Base-by-base conservation (phyloP, 2,888 invertebrate species). In the Thalpophila matura region DNA sequence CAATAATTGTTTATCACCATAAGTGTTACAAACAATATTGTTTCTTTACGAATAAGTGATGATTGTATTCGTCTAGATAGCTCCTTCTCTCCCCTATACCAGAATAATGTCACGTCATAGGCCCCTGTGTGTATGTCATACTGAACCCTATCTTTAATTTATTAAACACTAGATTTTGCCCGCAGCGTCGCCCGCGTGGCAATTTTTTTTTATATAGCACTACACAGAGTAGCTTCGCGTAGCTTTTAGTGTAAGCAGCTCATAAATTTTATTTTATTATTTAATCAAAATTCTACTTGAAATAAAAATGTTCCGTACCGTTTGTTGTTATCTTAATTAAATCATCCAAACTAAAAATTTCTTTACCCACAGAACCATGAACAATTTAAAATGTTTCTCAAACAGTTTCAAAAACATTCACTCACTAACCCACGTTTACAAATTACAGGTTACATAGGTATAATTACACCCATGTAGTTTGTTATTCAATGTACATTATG, bases 401-500 rank as follows among this genome's bases (percentile, higher is more conserved):
- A 65, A 51, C 18, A 29, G 7, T 29, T 18, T 53, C 24, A 53
- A 6, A 66, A 20, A 57, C 37, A 62, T 51, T 62, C 51, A 18
- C 60, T 63, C 3, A 6, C 26, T 49, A 12, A 12, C 38, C 57
- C 57, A 46, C 59, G 50, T 78, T 63, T 59, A 60, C 47, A 35
- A 74, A 78, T 63, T 51, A 78, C 47, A 14, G 18, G 27, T 71
- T 74, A 64, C 75, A 78, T 59, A 35, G 57, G 40, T 31, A 55
- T 59, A 67, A 78, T 74, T 66, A 78, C 56, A 51, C 5, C 58
- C 33, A 47, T 65, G 62, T 65, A 75, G 72, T 79, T 79, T 69
- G 76, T 79, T 75, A 77, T 69, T 69, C 72, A 77, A 79, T 58
- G 37, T 20, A 49, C 33, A 50, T 74, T 69, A 76, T 55, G 67